phyloP scores from a whole-genome alignment of 2,888 invertebrate genomes.

The Zygothrica quintamaculata region DNA sequence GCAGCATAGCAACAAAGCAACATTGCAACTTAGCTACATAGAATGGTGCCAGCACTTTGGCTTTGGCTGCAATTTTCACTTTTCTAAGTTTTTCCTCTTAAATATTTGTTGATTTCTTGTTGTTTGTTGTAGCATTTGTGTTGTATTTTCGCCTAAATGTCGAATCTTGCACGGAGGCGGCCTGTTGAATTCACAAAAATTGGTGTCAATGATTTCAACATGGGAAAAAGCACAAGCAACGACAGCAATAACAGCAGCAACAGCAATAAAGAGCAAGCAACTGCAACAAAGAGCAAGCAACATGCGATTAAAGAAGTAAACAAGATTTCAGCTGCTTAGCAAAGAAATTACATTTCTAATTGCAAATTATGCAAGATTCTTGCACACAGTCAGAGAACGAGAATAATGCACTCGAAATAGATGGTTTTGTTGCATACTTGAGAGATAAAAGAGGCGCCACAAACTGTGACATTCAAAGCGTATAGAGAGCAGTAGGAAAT shows the following conservation, averaged over 20 bases:
- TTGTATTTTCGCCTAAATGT: constrained; percentile 76
- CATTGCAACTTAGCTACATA: constrained; percentile 36
- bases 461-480: constrained; percentile 17
- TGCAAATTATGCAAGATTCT: constrained; percentile 74
- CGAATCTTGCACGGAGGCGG: constrained; percentile 59
- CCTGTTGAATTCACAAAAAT: constrained; percentile 59
- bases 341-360: constrained; percentile 74
- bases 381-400: constrained; percentile 30
- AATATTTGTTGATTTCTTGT: neutral
- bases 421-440: too few species aligned
- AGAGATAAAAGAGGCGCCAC: constrained; percentile 1
- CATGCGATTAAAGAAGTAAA: constrained; percentile 19
- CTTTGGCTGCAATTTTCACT: constrained; percentile 62
- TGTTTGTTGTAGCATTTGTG: constrained; percentile 38
- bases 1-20: constrained; percentile 63
- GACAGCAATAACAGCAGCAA: neutral
- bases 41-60: constrained; percentile 62
- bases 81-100: constrained; percentile 48
- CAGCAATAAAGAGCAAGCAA: neutral
- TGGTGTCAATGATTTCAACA: constrained; percentile 80
- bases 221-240: constrained; percentile 65
- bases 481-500: too few species aligned
- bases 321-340: constrained; percentile 59
- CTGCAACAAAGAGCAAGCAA: constrained; percentile 26
- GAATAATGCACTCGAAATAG: constrained; percentile 38